These are phyloP conservation scores for Piliocolobus tephrosceles DNA, from an alignment of 2,113 vertebrate species.

Conservation along the genomic window DNA sequence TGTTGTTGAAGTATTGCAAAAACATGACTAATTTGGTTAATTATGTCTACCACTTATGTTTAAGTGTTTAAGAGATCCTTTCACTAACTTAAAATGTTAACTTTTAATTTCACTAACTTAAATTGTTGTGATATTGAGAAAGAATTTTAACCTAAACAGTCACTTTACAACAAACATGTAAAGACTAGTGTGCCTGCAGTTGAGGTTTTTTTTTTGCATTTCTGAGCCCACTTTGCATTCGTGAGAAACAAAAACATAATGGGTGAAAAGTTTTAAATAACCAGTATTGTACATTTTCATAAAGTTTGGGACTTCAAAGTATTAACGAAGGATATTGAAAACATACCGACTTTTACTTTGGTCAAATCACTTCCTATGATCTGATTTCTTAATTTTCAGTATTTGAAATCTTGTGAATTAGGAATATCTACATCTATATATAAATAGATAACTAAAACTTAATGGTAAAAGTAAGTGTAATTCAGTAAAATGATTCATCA, in stretches of 20 bases:
- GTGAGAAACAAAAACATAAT: constrained; percentile 30
- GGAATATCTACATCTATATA: neutral
- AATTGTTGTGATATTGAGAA: neutral
- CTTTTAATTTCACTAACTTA: too few species aligned
- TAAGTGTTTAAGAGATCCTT: constrained; percentile 36
- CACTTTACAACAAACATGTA: neutral
- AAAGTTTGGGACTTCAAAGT: constrained; percentile 68
- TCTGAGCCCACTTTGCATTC: neutral
- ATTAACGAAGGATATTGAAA: constrained; percentile 64
- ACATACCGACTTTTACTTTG: constrained; percentile 66
- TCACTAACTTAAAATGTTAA: neutral
- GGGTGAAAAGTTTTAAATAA: constrained; percentile 14
- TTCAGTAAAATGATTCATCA: constrained; percentile 35
- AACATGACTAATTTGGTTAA: constrained; percentile 7
- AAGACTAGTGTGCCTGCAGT: neutral
- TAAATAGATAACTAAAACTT: neutral
- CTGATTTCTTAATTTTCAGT: constrained; percentile 71
- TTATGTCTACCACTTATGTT: neutral
- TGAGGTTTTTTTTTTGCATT: constrained; percentile 41
- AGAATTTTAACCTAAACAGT: neutral
- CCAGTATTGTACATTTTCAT: constrained; percentile 49
- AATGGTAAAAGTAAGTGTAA: constrained; percentile 73
- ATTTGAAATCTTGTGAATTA: constrained; percentile 79
- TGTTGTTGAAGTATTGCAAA: neutral
- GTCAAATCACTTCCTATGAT: constrained; percentile 73